Conservation (phyloP, 2,888 invertebrate species). For the Plebejus melissa region DNA sequence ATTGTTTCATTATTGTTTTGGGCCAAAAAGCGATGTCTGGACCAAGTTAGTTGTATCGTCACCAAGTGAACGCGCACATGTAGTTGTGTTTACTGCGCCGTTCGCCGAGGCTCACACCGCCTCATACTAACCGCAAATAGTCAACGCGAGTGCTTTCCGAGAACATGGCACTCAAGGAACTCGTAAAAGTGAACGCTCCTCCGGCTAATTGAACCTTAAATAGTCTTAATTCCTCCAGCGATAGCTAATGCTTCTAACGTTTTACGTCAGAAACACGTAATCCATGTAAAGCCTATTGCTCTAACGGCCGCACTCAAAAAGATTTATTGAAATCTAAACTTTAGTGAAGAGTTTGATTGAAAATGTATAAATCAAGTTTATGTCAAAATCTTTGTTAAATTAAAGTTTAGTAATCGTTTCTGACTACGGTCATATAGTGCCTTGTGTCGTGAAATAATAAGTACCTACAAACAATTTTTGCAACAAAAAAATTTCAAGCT, state of each 20-base stretch:
- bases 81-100: constrained; percentile 34
- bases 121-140: constrained; percentile 54
- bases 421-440: too few relatives aligned
- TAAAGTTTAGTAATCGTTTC: neutral
- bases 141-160: constrained; percentile 47
- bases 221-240: constrained; percentile 37
- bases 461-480: too few relatives aligned
- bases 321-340: neutral
- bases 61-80: neutral
- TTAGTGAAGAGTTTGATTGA: neutral
- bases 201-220: constrained; percentile 57
- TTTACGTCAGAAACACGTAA: constrained; percentile 16
- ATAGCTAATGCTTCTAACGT: neutral
- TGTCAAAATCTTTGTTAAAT: neutral
- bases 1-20: too few relatives aligned
- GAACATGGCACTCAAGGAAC: constrained; percentile 42
- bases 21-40: too few relatives aligned
- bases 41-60: neutral
- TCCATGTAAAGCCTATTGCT: neutral
- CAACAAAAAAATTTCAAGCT: too few relatives aligned
- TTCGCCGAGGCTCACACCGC: constrained; percentile 48
- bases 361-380: neutral
- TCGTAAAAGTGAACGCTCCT: constrained; percentile 58
- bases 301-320: neutral
- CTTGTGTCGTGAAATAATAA: too few relatives aligned